Base-by-base conservation (phyloP, 2,113 vertebrate species). In the Bothrops jararaca region DNA sequence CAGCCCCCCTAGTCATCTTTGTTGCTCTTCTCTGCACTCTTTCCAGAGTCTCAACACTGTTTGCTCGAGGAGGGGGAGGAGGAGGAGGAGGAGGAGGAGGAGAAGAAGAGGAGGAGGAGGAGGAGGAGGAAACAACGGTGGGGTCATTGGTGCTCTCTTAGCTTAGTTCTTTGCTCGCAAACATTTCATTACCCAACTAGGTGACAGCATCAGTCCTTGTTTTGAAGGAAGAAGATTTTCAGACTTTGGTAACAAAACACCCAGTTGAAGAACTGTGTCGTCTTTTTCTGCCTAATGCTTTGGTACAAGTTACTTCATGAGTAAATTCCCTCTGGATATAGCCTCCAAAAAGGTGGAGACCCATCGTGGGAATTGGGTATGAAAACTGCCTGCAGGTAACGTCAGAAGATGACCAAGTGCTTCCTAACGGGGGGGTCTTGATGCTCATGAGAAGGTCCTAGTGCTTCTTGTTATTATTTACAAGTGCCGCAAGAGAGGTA, bases 401-500 rank as follows among this genome's bases (percentile, higher is more conserved):
- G 24, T 57, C 64, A 50, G 56, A n/a, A 91, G 29, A 52, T 45
- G 85, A 87, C 52, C 56, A 18, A 60, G 29, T 4, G n/a, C 53
- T 42, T 18, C 58, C 10, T 54, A 58, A 23, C 22, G 5, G n/a
- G 91, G n/a, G 91, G 57, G 0, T 24, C 3, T 89, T 86, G 92
- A 91, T 94, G 94, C 94, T 89, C 87, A 89, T 1, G 87, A 91
- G 95, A 95, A 0, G 0, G 3, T 45, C 20, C 10, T 3, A 0
- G 92, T 89, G 91, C 89, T 96, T 95, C 89, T 96, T 95, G 60
- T 93, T 94, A 94, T 97, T 97, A 96, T 98, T 97, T 97, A 97
- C 95, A 94, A 96, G 95, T 92, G 91, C 88, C 91, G 94, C 95
- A 93, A 93, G 97, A 95, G 96, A 97, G 96, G 95, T 95, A 96